These are phyloP conservation scores for Smutsia temminckii DNA, from an alignment of 2,797 vertebrate genomes.

Conservation along the genomic window DNA sequence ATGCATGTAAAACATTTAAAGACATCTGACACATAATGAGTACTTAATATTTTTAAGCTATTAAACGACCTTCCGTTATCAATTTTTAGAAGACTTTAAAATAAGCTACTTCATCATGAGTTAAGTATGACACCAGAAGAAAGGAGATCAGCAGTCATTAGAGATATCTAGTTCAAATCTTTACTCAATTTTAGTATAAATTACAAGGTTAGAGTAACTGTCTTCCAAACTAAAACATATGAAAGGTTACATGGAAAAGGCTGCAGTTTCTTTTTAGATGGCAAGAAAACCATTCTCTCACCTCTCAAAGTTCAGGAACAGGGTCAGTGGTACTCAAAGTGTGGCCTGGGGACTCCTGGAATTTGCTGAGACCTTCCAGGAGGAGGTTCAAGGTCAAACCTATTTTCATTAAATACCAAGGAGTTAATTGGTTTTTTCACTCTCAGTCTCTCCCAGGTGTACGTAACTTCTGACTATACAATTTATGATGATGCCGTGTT, in stretches of 20 bases:
- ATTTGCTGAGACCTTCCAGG: not conserved
- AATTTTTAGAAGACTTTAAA: not conserved
- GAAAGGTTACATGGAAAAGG: not conserved
- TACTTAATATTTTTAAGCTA: not conserved
- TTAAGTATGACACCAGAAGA: not conserved
- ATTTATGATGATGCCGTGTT: not conserved
- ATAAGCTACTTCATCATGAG: not conserved
- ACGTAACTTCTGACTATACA: not conserved
- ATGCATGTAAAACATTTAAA: not conserved
- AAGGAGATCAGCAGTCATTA: not conserved
- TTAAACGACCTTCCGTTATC: not conserved
- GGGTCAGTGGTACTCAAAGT: not conserved
- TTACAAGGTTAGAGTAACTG: not conserved
- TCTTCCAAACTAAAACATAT: not conserved
- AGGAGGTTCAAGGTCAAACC: not conserved
- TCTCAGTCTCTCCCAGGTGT: not conserved
- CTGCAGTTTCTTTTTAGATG: not conserved
- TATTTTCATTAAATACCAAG: not conserved
- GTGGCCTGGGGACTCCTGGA: not conserved
- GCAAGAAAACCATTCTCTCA: slow-evolving; percentile 12
- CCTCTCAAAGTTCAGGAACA: not conserved
- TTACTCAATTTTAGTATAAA: not conserved
- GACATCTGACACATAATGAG: not conserved
- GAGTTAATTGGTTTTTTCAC: not conserved
- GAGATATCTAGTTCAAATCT: not conserved